Conservation (phyloP, 2,888 invertebrate species). For the Drosophila emarginata region DNA sequence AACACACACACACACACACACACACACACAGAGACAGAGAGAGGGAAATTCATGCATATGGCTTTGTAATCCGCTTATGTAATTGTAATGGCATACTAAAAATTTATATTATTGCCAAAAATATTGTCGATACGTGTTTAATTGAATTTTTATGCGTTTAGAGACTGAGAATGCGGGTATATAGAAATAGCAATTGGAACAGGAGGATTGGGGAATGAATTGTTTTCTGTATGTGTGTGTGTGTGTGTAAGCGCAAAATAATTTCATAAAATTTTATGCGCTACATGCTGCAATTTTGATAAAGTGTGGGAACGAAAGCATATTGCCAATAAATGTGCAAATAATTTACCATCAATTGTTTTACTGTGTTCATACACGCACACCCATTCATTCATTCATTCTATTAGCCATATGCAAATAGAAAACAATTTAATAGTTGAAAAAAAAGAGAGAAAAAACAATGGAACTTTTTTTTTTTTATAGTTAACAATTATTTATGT, state of each 20-base stretch:
- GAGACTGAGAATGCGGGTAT: constrained; percentile 4
- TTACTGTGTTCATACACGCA: not conserved
- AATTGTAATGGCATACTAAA: constrained; percentile 74
- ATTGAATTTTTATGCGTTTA: constrained; percentile 75
- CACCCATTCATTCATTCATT: not conserved
- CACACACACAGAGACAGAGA: not conserved
- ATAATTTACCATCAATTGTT: constrained; percentile 39
- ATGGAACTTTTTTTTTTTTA: not conserved
- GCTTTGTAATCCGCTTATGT: constrained; percentile 68
- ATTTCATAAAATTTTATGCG: constrained; percentile 71
- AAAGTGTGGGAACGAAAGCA: constrained; percentile 52
- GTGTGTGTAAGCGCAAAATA: constrained; percentile 41
- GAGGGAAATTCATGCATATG: not conserved
- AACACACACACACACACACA: constrained; percentile 30
- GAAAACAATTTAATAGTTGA: not conserved
- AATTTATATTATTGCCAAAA: constrained; percentile 70
- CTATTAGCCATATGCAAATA: constrained; percentile 9
- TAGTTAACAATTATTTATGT: no score
- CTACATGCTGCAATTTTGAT: constrained; percentile 57
- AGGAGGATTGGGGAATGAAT: no score
- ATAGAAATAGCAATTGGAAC: no score
- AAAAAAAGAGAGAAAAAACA: not conserved
- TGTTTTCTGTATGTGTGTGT: no score
- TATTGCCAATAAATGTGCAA: constrained; percentile 42
- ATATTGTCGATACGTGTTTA: constrained; percentile 75